A percentile compares a stretch with the other conserved stretches of the same genome.
phyloP scores from a whole-genome alignment of 1,140 invertebrate genomes.

The Bombus impatiens region DNA sequence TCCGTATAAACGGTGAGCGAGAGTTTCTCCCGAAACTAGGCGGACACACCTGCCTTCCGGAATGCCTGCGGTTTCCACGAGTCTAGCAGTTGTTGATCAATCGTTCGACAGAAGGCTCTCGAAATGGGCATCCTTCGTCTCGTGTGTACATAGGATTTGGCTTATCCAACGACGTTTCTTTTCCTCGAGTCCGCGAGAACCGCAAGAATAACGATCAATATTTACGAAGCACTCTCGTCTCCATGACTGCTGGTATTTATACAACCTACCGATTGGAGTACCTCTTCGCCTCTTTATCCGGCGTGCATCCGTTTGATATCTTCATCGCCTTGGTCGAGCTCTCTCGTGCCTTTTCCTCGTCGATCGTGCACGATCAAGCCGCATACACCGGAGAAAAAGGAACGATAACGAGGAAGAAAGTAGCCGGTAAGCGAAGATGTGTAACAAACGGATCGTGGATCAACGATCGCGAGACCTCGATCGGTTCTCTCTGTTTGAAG shows the following conservation, averaged over 20 bases:
- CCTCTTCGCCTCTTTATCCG: conserved; percentile 65
- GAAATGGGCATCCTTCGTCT: conserved; percentile 22
- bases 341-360: not conserved
- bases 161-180: conserved; percentile 42
- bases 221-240: conserved; percentile 73
- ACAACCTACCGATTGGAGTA: conserved; percentile 51
- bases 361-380: conserved; percentile 38
- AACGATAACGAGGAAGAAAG: conserved; percentile 30
- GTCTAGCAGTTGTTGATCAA: not conserved
- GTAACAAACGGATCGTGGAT: conserved; percentile 73
- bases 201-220: conserved; percentile 69
- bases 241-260: conserved; percentile 56
- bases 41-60: conserved; percentile 32
- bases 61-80: conserved; percentile 27
- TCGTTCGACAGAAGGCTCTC: not conserved
- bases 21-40: conserved; percentile 20
- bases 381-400: not conserved
- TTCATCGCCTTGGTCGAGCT: conserved; percentile 48
- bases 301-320: conserved; percentile 66
- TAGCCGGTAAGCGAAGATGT: conserved; percentile 56
- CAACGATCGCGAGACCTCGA: conserved; percentile 62
- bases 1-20: conserved; percentile 19
- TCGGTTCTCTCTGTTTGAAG: conserved; percentile 60
- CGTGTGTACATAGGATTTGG: conserved; percentile 60
- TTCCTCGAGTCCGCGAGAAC: conserved; percentile 16